Evolutionary conservation across 2,797 vertebrate species (phyloP).

Genomic region (Crenichthys baileyi): DNA sequence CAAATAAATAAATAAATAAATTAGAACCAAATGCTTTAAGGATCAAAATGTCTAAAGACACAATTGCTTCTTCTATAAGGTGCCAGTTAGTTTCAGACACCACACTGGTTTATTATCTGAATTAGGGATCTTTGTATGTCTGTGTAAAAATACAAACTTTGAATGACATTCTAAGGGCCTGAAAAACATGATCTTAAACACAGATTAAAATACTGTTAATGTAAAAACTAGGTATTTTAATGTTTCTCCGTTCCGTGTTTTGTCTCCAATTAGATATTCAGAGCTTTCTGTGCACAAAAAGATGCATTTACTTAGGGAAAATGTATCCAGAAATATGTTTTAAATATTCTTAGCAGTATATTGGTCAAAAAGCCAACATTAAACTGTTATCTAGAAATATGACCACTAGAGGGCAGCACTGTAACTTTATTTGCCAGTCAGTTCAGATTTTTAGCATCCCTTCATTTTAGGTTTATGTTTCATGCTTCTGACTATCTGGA

Average conservation of each 20-base stretch:
- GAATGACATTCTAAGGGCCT: no score
- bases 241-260: conserved; percentile 5
- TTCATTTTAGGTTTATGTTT: not conserved
- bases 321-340: conserved; percentile 1
- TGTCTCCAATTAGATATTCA: conserved; percentile 23
- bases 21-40: no score
- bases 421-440: conserved; percentile 1
- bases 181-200: no score
- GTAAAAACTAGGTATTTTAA: not conserved
- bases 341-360: conserved; percentile 22
- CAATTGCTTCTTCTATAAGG: no score
- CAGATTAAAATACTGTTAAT: not conserved
- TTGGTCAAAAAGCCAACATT: not conserved
- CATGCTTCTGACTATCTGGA: not conserved
- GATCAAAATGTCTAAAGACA: no score
- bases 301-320: not conserved
- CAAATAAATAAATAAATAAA: no score
- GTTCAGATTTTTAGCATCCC: not conserved
- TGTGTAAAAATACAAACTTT: no score
- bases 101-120: no score
- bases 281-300: not conserved
- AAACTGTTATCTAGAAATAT: conserved; percentile 15
- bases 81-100: not conserved
- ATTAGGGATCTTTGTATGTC: no score
- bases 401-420: conserved; percentile 60